These are phyloP conservation scores for Mormyrops boulengeri DNA, from an alignment of 2,797 vertebrate species.

Conservation along the genomic window DNA sequence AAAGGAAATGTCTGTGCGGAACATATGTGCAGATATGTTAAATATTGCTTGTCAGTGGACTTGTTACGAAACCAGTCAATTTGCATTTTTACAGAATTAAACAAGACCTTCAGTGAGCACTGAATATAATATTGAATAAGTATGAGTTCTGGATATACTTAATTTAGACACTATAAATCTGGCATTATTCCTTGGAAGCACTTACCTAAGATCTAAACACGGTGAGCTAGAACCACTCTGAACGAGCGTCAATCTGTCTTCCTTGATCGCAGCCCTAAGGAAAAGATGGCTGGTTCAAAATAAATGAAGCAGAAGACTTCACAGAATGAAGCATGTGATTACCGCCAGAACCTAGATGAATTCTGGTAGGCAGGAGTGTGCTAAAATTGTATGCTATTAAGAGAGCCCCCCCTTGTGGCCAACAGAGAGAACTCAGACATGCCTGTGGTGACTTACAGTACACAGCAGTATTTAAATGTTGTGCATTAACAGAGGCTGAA, in stretches of 20 bases:
- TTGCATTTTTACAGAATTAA: neutral
- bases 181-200: neutral
- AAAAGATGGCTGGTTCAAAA: neutral
- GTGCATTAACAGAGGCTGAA: neutral
- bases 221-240: constrained; percentile 96
- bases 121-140: neutral
- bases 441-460: neutral
- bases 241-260: constrained; percentile 75
- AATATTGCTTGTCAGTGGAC: neutral
- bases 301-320: neutral
- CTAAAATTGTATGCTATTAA: neutral
- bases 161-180: neutral
- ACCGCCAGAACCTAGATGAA: neutral
- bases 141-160: neutral
- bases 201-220: constrained; percentile 87
- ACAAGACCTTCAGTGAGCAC: neutral
- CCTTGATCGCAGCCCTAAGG: constrained; percentile 68
- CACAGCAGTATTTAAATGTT: neutral
- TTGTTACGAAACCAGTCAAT: neutral
- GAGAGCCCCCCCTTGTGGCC: constrained; percentile 1
- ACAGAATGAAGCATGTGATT: neutral
- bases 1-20: neutral
- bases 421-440: neutral
- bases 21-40: neutral
- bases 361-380: neutral